These are phyloP conservation scores for Cybosia mesomella DNA, from an alignment of 2,888 invertebrate species.

Conservation along the genomic window DNA sequence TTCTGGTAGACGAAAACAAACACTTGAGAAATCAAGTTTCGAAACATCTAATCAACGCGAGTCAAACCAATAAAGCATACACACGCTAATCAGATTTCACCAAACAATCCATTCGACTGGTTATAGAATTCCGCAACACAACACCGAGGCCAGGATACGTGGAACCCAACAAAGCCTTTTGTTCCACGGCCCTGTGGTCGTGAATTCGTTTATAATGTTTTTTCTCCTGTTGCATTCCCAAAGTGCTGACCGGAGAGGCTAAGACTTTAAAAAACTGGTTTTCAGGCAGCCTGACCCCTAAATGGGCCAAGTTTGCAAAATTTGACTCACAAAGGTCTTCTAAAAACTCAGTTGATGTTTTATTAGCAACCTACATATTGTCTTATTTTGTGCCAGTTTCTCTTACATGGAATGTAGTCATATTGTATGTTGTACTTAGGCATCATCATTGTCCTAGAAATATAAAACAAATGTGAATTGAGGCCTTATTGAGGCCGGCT, in stretches of 20 bases:
- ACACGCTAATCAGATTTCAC: slow-evolving; percentile 74
- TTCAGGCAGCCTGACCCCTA: slow-evolving; percentile 45
- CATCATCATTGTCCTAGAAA: neutral
- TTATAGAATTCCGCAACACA: slow-evolving; percentile 80
- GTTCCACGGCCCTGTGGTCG: slow-evolving; percentile 69
- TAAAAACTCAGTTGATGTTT: slow-evolving; percentile 28
- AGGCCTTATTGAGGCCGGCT: neutral
- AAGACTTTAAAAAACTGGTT: slow-evolving; percentile 68
- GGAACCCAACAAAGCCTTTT: slow-evolving; percentile 86
- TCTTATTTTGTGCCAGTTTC: neutral
- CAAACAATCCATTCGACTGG: slow-evolving; percentile 74
- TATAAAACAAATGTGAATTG: neutral
- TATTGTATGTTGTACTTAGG: neutral
- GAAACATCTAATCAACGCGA: slow-evolving; percentile 50
- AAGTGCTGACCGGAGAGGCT: slow-evolving; percentile 74
- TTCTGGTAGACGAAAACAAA: slow-evolving; percentile 24
- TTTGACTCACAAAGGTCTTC: slow-evolving; percentile 46
- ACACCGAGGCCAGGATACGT: slow-evolving; percentile 75
- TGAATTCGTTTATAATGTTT: slow-evolving; percentile 67
- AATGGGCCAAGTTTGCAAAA: slow-evolving; percentile 60
- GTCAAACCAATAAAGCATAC: slow-evolving; percentile 52
- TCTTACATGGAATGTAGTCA: neutral
- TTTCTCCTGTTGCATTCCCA: slow-evolving; percentile 81
- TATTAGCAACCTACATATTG: slow-evolving; percentile 10
- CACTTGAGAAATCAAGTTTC: slow-evolving; percentile 43